Evolutionary conservation across 2,797 vertebrate genomes (phyloP), one percentile per base, ranked within the genome.

Genomic region (Acanthurus lineatus): DNA sequence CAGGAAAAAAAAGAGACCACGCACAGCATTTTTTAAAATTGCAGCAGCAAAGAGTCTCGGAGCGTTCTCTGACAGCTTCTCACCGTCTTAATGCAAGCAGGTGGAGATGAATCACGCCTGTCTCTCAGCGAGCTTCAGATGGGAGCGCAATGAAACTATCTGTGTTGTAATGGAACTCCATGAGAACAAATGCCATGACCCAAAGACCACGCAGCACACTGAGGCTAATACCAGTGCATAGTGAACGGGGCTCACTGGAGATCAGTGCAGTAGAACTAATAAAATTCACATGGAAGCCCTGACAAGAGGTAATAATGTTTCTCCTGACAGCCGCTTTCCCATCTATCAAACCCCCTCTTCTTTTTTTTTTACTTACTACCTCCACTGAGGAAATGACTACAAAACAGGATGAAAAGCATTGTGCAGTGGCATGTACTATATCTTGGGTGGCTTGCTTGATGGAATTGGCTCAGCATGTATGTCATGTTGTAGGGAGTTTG

Each of bases 391-490:
- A 86, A 88, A 85, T 73, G 82, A 88, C 84, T 80, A 79, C 80
- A 91, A 87, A 92, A 88, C 85, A 77, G 80, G 82, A 92, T 91
- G 83, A 88, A 91, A 92, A 82, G 88, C 74, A 87, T 86, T 88
- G 82, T 86, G 89, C 76, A 22, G 75, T 72, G 82, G 81, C 82
- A 73, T 87, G 89, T 87, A 81, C 85, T 89, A 66, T 89, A 92
- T 91, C 88, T 91, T 90, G 90, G 91, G 91, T 90, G 91, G 87
- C 86, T 86, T 80, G 83, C 87, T 89, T 90, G 90, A 92, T 92
- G 90, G 91, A 92, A 91, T 82, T 91, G 85, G 90, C 90, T 93
- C 87, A 73, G 82, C 77, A 49, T 91, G 89, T 84, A 79, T 86
- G 92, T 91, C 91, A 88, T 92, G 90, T 93, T 87, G 83, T 74